Evolutionary conservation across 2,113 vertebrate genomes (phyloP).

Genomic region (Platichthys stellatus): DNA sequence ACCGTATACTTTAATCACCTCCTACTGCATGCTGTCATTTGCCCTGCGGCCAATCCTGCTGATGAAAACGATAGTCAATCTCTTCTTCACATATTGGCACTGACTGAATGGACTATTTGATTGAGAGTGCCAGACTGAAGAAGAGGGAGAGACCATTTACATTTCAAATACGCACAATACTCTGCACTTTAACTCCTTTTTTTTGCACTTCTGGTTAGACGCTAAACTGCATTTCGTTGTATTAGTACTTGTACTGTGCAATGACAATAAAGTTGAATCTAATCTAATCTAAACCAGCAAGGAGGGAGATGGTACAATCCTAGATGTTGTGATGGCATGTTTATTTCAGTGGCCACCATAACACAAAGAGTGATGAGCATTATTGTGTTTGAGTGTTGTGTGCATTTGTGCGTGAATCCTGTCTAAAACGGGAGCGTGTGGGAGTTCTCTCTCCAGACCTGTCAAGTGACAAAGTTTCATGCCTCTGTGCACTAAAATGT

Average conservation of each 20-base stretch:
- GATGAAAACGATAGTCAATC: conserved; percentile 38
- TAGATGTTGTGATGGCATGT: conserved; percentile 16
- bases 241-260: too few relatives aligned
- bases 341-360: conserved; percentile 44
- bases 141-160: background rate
- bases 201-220: too few relatives aligned
- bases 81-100: conserved; percentile 38
- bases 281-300: background rate
- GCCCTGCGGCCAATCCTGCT: conserved; percentile 20
- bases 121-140: conserved; percentile 8
- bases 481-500: conserved; percentile 55
- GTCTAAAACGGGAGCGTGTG: conserved; percentile 61
- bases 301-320: conserved; percentile 3
- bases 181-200: too few relatives aligned
- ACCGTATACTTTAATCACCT: conserved; percentile 56
- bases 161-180: too few relatives aligned
- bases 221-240: too few relatives aligned
- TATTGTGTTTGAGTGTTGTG: background rate
- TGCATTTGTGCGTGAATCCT: conserved; percentile 16
- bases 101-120: conserved; percentile 28
- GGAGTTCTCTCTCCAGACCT: conserved; percentile 55
- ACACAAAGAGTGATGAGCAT: background rate
- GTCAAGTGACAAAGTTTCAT: conserved; percentile 59
- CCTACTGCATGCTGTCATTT: conserved; percentile 43
- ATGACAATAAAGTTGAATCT: too few relatives aligned